Evolutionary conservation across 92 coral and sea anemone species (phyloP).

Genomic region (Porites evermanni): DNA sequence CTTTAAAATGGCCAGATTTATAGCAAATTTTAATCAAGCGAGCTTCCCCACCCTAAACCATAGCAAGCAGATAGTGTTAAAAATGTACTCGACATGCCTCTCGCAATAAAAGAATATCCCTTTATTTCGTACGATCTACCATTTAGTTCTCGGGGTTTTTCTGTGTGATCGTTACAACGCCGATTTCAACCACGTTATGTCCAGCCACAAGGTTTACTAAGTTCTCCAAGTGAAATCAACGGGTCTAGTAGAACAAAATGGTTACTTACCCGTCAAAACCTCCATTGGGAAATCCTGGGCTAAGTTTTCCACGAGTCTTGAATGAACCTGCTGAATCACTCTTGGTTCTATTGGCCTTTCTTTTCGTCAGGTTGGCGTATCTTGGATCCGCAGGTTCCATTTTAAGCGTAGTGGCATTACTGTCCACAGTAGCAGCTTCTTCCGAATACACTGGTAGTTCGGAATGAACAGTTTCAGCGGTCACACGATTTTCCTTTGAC

Average conservation of each 20-base stretch:
- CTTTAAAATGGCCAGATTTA: no score
- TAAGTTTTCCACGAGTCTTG: not conserved
- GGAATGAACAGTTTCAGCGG: constrained; percentile 32
- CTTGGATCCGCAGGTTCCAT: not conserved
- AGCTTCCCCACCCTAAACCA: no score
- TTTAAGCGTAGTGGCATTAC: constrained; percentile 1
- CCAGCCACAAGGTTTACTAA: not conserved
- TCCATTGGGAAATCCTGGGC: constrained; percentile 6
- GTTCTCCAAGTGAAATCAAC: no score
- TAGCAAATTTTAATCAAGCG: no score
- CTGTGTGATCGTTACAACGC: not conserved
- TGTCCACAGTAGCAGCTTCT: constrained; percentile 7
- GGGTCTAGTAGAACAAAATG: not conserved
- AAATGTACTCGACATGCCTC: no score
- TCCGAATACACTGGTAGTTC: constrained; percentile 35
- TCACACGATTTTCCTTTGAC: constrained; percentile 1
- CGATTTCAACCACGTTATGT: not conserved
- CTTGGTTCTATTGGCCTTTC: constrained; percentile 8
- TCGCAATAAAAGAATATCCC: no score
- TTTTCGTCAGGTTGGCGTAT: not conserved
- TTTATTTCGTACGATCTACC: no score
- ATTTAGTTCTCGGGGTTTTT: no score
- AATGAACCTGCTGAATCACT: not conserved
- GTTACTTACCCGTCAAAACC: not conserved
- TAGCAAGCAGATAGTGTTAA: no score